Evolutionary conservation across 2,797 vertebrate genomes (phyloP).

Genomic region (Amblyraja radiata): DNA sequence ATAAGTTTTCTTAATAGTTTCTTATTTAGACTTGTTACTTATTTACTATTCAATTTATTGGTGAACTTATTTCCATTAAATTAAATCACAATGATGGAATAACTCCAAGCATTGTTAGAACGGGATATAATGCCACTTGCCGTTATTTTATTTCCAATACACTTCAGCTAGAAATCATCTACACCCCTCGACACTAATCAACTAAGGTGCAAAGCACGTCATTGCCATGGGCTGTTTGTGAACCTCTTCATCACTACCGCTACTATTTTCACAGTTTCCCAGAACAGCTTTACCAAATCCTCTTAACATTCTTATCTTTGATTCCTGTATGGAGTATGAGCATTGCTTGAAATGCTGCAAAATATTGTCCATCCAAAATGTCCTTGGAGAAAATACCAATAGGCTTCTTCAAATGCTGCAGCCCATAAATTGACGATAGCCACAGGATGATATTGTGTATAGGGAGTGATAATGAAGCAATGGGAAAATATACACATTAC

Average conservation of each 20-base stretch:
- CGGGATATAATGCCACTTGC: too few species aligned
- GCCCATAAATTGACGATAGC: too few species aligned
- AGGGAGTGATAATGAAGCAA: too few species aligned
- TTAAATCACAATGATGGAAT: not conserved
- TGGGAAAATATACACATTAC: too few species aligned
- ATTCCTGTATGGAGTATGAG: too few species aligned
- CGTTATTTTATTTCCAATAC: not conserved
- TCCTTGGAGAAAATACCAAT: too few species aligned
- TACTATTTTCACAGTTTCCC: not conserved
- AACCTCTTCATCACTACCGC: not conserved
- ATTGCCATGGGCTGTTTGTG: too few species aligned
- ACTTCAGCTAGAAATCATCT: not conserved
- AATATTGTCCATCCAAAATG: too few species aligned
- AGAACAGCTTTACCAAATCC: not conserved
- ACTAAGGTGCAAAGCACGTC: not conserved
- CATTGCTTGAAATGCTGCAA: too few species aligned
- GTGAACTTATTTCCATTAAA: not conserved
- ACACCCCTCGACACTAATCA: not conserved
- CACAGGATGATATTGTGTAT: too few species aligned
- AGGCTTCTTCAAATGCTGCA: too few species aligned
- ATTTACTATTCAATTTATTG: not conserved
- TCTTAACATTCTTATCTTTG: not conserved
- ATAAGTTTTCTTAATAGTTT: not conserved
- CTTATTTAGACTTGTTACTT: not conserved
- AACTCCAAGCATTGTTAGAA: not conserved